phyloP scores from a whole-genome alignment of 2,113 vertebrate species.

The Cavia porcellus region DNA sequence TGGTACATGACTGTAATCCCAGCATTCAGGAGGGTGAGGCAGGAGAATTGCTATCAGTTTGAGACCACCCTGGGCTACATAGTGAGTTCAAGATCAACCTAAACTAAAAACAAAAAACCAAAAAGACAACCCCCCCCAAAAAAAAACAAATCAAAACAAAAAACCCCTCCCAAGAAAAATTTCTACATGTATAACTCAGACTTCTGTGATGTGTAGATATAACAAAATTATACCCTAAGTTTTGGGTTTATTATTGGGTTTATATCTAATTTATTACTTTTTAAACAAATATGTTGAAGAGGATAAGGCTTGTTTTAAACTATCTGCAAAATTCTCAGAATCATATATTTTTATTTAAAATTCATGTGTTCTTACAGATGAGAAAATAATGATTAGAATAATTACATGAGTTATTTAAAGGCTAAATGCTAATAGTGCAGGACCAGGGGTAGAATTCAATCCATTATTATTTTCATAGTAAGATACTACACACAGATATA shows the following conservation, averaged over 20 bases:
- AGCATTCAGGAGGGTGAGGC: not conserved
- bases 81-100: not conserved
- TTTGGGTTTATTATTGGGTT: conserved; percentile 58
- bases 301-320: conserved; percentile 14
- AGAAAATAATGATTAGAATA: conserved; percentile 2
- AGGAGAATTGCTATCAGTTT: not conserved
- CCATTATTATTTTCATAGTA: not conserved
- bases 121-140: too few relatives aligned
- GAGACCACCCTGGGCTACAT: not conserved
- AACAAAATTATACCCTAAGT: not conserved
- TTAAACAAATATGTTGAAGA: not conserved
- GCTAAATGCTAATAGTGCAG: not conserved
- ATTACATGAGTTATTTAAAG: conserved; percentile 5
- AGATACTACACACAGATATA: not conserved
- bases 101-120: not conserved
- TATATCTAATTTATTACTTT: conserved; percentile 21
- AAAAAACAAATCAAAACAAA: not conserved
- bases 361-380: conserved; percentile 23
- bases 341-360: not conserved
- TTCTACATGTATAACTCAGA: not conserved
- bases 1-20: not conserved
- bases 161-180: not conserved
- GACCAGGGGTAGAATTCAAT: not conserved
- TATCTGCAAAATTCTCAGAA: not conserved
- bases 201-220: not conserved